Base-by-base conservation (phyloP, 53 echinoderm and acorn worm genomes). In the Antedon mediterranea region DNA sequence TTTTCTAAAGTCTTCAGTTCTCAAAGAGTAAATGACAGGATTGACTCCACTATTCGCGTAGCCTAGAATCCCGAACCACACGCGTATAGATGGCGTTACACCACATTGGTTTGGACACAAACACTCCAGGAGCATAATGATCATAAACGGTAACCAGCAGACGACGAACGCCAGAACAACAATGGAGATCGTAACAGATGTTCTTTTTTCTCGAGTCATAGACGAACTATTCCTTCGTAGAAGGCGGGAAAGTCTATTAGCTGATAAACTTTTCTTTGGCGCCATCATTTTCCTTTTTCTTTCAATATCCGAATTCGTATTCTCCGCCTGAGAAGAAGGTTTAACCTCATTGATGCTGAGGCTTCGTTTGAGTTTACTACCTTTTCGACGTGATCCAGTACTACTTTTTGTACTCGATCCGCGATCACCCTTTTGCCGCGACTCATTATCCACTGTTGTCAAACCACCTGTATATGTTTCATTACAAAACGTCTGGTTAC, bases 21-120 rank as follows among this genome's bases (percentile, higher is more conserved):
- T 83, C 27, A 77, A 30, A 37, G 77, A 27, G 43, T 83, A 83
- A 30, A 83, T 83, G 31, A 83, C 34, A 30, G 83, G 83, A 77
- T 83, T 74, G n/a, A 70, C 77, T 4, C 71, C 73, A 30, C 83
- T 83, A 44, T 83, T 83, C 15, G 43, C 34, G 23, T 77, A 74
- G 27, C 77, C 78, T 29, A 83, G 43, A 11, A 83, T 71, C 30
- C 83, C 83, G 11, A 83, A 73, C 83, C 83, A 83, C 3, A 77
- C 83, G 0, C 83, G 77, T 26, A 83, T 71, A 34, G 77, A 77
- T 0, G 83, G 71, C 15, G 83, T 74, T 2, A 83, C 77, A 5
- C 77, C 31, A 72, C 77, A 77, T 0, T 28, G 30, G 33, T 76
- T 37, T n/a, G 28, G 37, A 57, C 77, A 77, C 4, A 83, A 6